A percentile compares a stretch with the other conserved stretches of the same genome.
Evolutionary conservation across 2,888 invertebrate genomes (phyloP).

Genomic region (Morinoia aosen): DNA sequence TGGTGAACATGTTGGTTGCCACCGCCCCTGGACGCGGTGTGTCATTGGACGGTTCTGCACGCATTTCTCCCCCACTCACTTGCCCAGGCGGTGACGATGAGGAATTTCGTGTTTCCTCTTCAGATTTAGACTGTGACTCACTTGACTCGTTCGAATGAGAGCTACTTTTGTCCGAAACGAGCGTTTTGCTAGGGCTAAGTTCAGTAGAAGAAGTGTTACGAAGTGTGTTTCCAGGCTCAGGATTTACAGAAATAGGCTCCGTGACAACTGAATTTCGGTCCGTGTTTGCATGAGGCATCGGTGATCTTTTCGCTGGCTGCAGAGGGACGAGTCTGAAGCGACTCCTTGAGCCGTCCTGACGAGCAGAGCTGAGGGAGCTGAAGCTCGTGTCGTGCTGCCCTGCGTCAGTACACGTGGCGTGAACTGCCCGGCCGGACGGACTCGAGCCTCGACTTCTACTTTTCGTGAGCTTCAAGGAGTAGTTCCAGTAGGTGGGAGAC

Average conservation of each 20-base stretch:
- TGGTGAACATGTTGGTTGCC: no score
- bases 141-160: no score
- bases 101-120: no score
- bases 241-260: not conserved
- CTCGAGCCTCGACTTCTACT: not conserved
- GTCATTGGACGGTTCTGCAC: no score
- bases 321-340: slow-evolving; percentile 2
- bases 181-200: not conserved
- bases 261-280: not conserved
- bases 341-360: not conserved
- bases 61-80: no score
- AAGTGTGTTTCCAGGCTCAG: not conserved
- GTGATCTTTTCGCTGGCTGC: not conserved
- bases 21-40: no score
- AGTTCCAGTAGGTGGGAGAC: not conserved
- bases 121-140: no score
- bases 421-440: not conserved
- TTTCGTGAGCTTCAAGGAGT: not conserved
- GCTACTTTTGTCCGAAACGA: not conserved
- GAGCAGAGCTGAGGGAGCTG: not conserved
- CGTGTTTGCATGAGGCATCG: not conserved
- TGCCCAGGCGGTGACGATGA: no score
- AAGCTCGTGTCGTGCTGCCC: not conserved
- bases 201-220: not conserved
- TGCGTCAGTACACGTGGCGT: not conserved